These are phyloP conservation scores for Mesitornis unicolor DNA, from an alignment of 2,113 vertebrate genomes.

Conservation along the genomic window DNA sequence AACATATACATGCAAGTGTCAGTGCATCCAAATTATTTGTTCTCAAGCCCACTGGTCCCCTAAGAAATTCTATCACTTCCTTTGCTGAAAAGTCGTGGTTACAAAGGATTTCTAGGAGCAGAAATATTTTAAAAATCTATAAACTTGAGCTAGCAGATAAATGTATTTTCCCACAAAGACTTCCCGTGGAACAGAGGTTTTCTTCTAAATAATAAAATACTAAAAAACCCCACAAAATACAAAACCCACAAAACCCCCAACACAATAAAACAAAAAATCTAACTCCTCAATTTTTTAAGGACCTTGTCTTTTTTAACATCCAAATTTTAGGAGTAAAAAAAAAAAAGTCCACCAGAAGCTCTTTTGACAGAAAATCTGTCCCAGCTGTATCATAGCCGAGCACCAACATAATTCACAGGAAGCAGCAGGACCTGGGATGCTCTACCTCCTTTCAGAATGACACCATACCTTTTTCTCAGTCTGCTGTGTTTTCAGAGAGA, in stretches of 20 bases:
- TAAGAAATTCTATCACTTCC: background rate
- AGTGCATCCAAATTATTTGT: background rate
- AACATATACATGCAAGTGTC: background rate
- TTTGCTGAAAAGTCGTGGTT: background rate
- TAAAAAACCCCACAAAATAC: background rate
- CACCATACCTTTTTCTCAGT: constrained; percentile 92
- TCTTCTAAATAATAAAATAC: background rate
- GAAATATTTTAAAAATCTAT: background rate
- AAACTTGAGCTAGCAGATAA: background rate
- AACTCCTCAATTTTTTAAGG: background rate
- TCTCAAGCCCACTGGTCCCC: background rate
- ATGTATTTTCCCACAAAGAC: background rate
- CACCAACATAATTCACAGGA: background rate
- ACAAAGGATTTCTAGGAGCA: background rate
- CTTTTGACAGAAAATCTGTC: background rate
- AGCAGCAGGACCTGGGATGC: background rate
- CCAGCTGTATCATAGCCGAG: background rate
- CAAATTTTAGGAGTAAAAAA: background rate
- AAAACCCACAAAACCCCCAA: background rate
- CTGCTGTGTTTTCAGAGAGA: constrained; percentile 97
- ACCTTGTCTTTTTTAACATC: background rate
- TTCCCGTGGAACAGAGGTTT: background rate
- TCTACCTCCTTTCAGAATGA: background rate
- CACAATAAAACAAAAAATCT: background rate
- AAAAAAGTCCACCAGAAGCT: background rate